Evolutionary conservation across 2,888 invertebrate genomes (phyloP).

Genomic region (Oxycera nigricornis): DNA sequence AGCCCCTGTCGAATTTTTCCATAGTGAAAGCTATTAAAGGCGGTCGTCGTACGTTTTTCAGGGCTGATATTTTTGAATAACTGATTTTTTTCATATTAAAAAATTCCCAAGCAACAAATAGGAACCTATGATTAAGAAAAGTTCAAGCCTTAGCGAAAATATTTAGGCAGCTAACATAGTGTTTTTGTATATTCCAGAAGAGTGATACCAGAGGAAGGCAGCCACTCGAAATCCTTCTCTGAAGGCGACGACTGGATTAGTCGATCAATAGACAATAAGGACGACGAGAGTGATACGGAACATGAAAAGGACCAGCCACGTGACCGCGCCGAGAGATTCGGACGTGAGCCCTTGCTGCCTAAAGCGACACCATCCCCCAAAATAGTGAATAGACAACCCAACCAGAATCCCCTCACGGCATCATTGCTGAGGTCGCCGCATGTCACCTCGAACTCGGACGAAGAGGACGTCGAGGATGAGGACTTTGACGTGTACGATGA

Average conservation of each 20-base stretch:
- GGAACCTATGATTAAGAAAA: too few relatives aligned
- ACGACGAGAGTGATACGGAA: slow-evolving; percentile 43
- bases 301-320: slow-evolving; percentile 55
- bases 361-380: slow-evolving; percentile 68
- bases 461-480: slow-evolving; percentile 58
- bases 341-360: slow-evolving; percentile 66
- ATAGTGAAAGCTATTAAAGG: too few relatives aligned
- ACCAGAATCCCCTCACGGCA: slow-evolving; percentile 65
- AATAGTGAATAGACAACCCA: slow-evolving; percentile 65
- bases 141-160: too few relatives aligned
- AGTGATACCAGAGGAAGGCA: slow-evolving; percentile 77
- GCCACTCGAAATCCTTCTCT: slow-evolving; percentile 68
- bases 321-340: slow-evolving; percentile 51
- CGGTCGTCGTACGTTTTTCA: too few relatives aligned
- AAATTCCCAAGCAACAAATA: too few relatives aligned
- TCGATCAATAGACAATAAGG: slow-evolving; percentile 25
- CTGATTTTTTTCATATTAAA: too few relatives aligned
- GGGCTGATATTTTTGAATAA: too few relatives aligned
- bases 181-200: too few relatives aligned
- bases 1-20: too few relatives aligned
- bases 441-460: slow-evolving; percentile 64
- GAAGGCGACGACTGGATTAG: slow-evolving; percentile 65
- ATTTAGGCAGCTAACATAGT: too few relatives aligned
- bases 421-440: slow-evolving; percentile 71
- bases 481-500: slow-evolving; percentile 62